A percentile compares a stretch with the other conserved stretches of the same genome.
Evolutionary conservation across 2,113 vertebrate genomes (phyloP).

Genomic region (Corvus hawaiiensis): DNA sequence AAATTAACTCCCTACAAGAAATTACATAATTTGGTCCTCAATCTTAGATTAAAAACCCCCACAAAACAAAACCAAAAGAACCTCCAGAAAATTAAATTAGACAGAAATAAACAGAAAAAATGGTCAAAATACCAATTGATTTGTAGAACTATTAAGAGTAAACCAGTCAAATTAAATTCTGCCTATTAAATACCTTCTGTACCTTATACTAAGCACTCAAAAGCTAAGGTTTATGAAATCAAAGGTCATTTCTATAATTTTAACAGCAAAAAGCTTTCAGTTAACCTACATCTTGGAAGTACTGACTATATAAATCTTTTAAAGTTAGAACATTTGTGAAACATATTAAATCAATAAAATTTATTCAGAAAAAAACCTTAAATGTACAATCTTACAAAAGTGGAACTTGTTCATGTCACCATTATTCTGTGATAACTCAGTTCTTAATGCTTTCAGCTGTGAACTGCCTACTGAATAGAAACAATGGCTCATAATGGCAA

Average conservation of each 20-base stretch:
- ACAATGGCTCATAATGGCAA: slow-evolving; percentile 41
- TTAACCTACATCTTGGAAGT: not conserved
- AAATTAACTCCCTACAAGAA: not conserved
- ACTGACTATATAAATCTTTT: not conserved
- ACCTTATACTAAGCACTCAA: not conserved
- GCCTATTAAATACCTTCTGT: not conserved
- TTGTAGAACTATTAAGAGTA: not conserved
- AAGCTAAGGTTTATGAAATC: not conserved
- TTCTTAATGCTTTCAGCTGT: slow-evolving; percentile 36
- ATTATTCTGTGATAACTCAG: slow-evolving; percentile 22
- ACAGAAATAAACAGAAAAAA: not conserved
- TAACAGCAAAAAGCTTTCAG: not conserved
- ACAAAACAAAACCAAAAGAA: rapidly evolving
- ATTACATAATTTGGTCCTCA: not conserved
- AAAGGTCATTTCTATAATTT: not conserved
- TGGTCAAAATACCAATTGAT: not conserved
- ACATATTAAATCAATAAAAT: not conserved
- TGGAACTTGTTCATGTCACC: slow-evolving; percentile 31
- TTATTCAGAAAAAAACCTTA: slow-evolving; percentile 9
- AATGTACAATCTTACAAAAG: not conserved
- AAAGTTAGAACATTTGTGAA: not conserved
- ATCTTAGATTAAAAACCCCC: not conserved
- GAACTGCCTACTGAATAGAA: slow-evolving; percentile 42
- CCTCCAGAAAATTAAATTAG: not conserved
- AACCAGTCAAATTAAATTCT: not conserved